Evolutionary conservation across 2,888 invertebrate species (phyloP).

Genomic region (Xestia sexstrigata): DNA sequence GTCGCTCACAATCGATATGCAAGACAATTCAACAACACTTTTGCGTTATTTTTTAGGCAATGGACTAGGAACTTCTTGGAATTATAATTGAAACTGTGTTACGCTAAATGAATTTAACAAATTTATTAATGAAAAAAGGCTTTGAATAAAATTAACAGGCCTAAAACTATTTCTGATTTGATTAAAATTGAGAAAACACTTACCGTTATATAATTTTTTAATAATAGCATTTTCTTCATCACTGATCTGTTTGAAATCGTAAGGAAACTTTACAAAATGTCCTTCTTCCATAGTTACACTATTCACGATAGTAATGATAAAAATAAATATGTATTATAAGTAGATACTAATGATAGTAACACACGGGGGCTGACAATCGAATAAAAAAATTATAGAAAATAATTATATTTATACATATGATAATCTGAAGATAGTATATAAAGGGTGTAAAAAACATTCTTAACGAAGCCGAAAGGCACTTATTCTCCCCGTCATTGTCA

Average conservation of each 20-base stretch:
- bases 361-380: not conserved
- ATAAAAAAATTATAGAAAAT: not conserved
- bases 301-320: not conserved
- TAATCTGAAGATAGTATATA: not conserved
- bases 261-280: conserved; percentile 26
- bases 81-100: too few relatives aligned
- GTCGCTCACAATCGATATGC: too few relatives aligned
- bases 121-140: not conserved
- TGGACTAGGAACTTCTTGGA: too few relatives aligned
- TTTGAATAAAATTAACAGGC: not conserved
- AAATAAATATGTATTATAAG: not conserved
- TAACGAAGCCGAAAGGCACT: too few relatives aligned
- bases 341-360: not conserved
- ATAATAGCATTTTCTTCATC: conserved; percentile 6
- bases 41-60: too few relatives aligned
- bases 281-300: conserved; percentile 3
- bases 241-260: conserved; percentile 25
- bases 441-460: too few relatives aligned
- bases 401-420: not conserved
- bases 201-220: conserved; percentile 3
- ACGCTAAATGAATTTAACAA: not conserved
- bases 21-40: too few relatives aligned
- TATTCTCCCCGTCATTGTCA: too few relatives aligned
- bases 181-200: not conserved
- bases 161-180: not conserved